Conservation (phyloP, 2,888 invertebrate genomes). For the Encarsia formosa region DNA sequence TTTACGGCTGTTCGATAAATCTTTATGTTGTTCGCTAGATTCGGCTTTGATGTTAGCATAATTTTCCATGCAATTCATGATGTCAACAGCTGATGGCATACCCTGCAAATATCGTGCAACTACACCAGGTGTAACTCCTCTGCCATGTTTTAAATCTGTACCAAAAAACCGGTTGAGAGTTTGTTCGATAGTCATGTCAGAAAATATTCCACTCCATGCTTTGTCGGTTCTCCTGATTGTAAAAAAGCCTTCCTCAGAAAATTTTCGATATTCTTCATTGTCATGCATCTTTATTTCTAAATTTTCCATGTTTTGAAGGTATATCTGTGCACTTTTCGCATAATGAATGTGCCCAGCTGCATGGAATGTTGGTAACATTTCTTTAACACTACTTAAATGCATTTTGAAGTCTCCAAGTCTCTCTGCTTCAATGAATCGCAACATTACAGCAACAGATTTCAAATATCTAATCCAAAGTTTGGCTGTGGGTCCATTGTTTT, state of each 20-base stretch:
- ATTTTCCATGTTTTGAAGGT: conserved; percentile 36
- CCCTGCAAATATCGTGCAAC: conserved; percentile 22
- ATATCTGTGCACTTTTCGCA: conserved; percentile 36
- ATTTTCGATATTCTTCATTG: conserved; percentile 20
- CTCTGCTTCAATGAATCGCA: conserved; percentile 3
- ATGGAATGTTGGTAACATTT: conserved; percentile 36
- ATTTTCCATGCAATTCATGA: conserved; percentile 26
- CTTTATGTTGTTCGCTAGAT: conserved; percentile 30
- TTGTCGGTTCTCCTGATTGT: conserved; percentile 28
- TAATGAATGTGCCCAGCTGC: conserved; percentile 37
- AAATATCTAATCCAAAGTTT: conserved; percentile 1
- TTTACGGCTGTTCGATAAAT: conserved; percentile 26
- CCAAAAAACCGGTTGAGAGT: conserved; percentile 30
- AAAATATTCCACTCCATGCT: conserved; percentile 29
- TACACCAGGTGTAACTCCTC: conserved; percentile 26
- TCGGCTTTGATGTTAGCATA: conserved; percentile 12
- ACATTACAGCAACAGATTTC: background rate
- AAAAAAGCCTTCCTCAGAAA: conserved; percentile 25
- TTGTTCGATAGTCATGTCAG: conserved; percentile 30
- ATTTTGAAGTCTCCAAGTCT: conserved; percentile 1
- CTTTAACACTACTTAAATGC: conserved; percentile 6
- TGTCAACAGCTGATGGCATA: conserved; percentile 24
- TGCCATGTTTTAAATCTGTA: conserved; percentile 30
- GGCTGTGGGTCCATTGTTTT: background rate
- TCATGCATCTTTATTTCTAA: conserved; percentile 24